These are phyloP conservation scores for Pelmatolapia mariae DNA, from an alignment of 2,113 vertebrate genomes.

Conservation along the genomic window DNA sequence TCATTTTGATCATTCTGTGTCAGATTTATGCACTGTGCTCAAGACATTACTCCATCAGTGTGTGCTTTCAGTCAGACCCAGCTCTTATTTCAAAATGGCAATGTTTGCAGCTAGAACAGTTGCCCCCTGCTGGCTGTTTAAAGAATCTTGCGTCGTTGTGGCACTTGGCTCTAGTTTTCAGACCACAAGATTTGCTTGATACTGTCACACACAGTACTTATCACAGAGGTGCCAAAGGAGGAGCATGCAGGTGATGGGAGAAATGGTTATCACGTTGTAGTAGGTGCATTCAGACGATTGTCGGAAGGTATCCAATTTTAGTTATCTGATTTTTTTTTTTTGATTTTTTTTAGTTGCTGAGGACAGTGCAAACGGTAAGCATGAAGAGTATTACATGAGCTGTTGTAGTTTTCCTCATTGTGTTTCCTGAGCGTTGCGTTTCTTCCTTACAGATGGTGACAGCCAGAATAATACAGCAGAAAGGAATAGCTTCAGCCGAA, in stretches of 20 bases:
- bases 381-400: rapidly evolving
- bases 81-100: not conserved
- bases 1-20: not conserved
- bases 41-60: not conserved
- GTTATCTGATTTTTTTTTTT: not conserved
- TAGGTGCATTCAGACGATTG: not conserved
- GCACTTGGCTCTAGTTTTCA: not conserved
- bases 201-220: not conserved
- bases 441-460: not conserved
- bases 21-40: not conserved
- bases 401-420: no score
- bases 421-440: not conserved
- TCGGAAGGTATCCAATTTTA: not conserved
- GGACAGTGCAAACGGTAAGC: not conserved
- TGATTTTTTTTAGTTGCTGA: not conserved
- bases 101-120: not conserved
- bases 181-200: rapidly evolving
- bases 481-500: constrained; percentile 23
- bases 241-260: not conserved
- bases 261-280: not conserved
- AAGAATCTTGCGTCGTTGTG: rapidly evolving
- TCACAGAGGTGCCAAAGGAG: not conserved
- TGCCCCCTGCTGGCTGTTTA: rapidly evolving
- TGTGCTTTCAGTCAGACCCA: not conserved
- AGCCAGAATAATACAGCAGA: not conserved